Evolutionary conservation across 2,113 vertebrate species (phyloP).

Genomic region (Lonchura striata): DNA sequence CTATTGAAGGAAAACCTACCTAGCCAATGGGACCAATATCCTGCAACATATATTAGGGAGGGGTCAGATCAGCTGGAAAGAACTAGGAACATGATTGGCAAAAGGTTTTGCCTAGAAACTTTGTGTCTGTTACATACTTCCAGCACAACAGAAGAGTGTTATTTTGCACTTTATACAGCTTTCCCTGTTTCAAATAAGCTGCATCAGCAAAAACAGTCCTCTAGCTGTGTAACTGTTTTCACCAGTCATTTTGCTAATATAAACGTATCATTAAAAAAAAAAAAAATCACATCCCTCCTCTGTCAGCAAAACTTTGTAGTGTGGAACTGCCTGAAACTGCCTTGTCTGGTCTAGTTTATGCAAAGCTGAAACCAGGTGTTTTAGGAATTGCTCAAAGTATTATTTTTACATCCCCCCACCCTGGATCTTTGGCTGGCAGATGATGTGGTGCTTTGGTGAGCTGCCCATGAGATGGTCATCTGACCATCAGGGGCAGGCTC

Average conservation of each 20-base stretch:
- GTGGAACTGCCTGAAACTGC: slow-evolving; percentile 31
- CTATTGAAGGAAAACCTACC: background rate
- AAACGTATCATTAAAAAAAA: background rate
- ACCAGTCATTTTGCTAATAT: slow-evolving; percentile 24
- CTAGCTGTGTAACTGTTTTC: slow-evolving; percentile 10
- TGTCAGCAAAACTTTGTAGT: slow-evolving; percentile 39
- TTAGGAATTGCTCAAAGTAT: background rate
- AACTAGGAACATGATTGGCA: background rate
- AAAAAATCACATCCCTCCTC: slow-evolving; percentile 17
- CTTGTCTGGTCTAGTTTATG: slow-evolving; percentile 2
- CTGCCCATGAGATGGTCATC: background rate
- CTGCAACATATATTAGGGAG: background rate
- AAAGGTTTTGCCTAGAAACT: background rate
- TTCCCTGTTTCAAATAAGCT: slow-evolving; percentile 9
- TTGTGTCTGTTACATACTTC: background rate
- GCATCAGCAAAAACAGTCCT: slow-evolving; percentile 27
- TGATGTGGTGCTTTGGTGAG: background rate
- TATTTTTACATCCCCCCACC: background rate
- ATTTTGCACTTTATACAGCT: background rate
- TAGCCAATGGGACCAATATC: background rate
- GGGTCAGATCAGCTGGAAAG: background rate
- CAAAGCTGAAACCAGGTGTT: background rate
- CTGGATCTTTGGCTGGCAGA: background rate
- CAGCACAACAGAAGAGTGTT: background rate
- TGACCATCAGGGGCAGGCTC: background rate